Base-by-base conservation (phyloP, 1,140 invertebrate species). In the Bicyclus anynana region DNA sequence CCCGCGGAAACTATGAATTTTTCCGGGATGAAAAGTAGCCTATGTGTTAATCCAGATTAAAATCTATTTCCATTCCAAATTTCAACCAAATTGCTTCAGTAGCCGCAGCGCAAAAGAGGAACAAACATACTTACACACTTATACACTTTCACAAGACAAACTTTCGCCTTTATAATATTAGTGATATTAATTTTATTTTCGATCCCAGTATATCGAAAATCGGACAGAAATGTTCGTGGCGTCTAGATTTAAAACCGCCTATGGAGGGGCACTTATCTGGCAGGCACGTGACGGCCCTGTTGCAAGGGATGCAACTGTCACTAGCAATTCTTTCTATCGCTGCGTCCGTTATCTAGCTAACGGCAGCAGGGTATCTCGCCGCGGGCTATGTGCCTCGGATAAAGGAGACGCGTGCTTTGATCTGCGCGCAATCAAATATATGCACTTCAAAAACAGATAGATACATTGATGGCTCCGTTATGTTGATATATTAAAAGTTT, bases 381-480 rank as follows among this genome's bases (percentile, higher is more conserved):
- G 63, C 59, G 33, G 60, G 59, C 64, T 57, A 29, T 65, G 37
- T 59, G 37, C 29, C 52, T 33, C 23, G 26, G 37, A 59, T 48
- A 54, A 49, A 57, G 52, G 23, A 47, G 42, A 27, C 29, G 40
- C 50, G 46, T 42, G 51, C 67, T 69, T 69, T 69, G 67, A 69
- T 69, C 62, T 65, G 40, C 40, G 50, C 54, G 55, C 63, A 69
- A 69, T 69, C 58, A 66, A 69, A 69, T 69, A 63, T 23, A 53
- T 53, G 57, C 53, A 51, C 53, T 35, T 53, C 49, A 47, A 42
- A 55, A 57, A 50, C 50, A 48, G 44, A 64, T 57, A 63, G 47
- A 58, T 53, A 10, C 26, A 61, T 52, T 42, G 52, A 44, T 16
- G 17, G 18, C 18, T n/a, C 17, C 40, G 10, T 33, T 12, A 16